These are phyloP conservation scores for Erebia palarica DNA, from an alignment of 2,888 invertebrate genomes.

Conservation along the genomic window DNA sequence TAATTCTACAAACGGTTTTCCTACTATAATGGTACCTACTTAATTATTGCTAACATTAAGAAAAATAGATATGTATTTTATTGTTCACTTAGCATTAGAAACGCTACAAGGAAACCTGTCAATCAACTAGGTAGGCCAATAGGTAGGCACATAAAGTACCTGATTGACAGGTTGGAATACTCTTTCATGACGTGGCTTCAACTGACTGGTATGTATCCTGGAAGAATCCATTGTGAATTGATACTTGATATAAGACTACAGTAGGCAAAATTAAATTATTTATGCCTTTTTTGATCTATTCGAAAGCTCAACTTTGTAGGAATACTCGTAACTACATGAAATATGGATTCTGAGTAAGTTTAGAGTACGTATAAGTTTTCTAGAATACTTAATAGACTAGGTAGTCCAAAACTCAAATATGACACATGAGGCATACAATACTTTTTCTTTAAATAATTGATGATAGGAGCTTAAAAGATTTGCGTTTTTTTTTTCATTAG, in stretches of 20 bases:
- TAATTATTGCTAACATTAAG: neutral
- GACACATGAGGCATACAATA: too few species aligned
- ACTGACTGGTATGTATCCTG: conserved; percentile 28
- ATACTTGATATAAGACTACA: neutral
- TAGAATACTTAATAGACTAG: too few species aligned
- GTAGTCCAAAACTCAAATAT: too few species aligned
- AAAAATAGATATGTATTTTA: neutral
- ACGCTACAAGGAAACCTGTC: conserved; percentile 24
- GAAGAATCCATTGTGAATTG: conserved; percentile 2
- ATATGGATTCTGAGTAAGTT: too few species aligned
- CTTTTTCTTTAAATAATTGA: too few species aligned
- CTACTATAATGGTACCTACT: neutral
- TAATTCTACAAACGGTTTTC: too few species aligned
- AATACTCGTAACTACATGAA: too few species aligned
- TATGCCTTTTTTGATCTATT: too few species aligned
- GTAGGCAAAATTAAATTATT: neutral
- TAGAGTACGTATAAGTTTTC: too few species aligned
- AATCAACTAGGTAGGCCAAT: conserved; percentile 1
- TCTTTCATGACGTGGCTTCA: conserved; percentile 25
- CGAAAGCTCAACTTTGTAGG: too few species aligned
- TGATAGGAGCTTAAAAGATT: too few species aligned
- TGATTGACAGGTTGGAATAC: conserved; percentile 20
- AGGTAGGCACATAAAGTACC: neutral
- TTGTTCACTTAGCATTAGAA: neutral
- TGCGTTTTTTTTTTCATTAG: too few species aligned